A percentile compares a stretch with the other conserved stretches of the same genome.
phyloP scores from a whole-genome alignment of 2,113 vertebrate species.

The Oceanodroma tethys region DNA sequence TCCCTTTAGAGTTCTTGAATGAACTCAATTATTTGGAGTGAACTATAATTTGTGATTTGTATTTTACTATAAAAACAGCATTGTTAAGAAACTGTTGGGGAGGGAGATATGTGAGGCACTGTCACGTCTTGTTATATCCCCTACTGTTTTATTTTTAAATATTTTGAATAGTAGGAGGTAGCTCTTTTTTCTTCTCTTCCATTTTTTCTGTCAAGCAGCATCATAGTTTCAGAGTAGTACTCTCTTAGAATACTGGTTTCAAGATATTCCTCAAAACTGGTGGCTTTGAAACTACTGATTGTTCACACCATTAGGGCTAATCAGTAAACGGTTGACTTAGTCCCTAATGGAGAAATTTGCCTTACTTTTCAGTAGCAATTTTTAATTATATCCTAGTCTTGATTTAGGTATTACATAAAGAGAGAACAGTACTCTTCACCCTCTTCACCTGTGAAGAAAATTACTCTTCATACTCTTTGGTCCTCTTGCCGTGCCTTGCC shows the following conservation, averaged over 20 bases:
- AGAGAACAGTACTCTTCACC: neutral
- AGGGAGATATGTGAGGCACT: neutral
- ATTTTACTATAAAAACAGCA: neutral
- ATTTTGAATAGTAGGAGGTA: neutral
- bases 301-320: neutral
- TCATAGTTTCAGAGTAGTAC: neutral
- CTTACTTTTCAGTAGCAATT: neutral
- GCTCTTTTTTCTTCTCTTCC: neutral
- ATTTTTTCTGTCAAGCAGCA: neutral
- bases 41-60: neutral
- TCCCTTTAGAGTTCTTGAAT: neutral
- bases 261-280: neutral
- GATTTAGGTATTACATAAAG: neutral
- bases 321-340: neutral
- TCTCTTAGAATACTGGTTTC: neutral
- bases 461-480: neutral
- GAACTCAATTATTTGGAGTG: neutral
- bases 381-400: neutral
- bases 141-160: neutral
- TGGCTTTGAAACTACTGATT: neutral
- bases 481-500: neutral
- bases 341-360: neutral
- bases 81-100: neutral
- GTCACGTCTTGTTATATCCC: neutral
- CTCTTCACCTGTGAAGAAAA: neutral